These are phyloP conservation scores for Monochamus saltuarius DNA, from an alignment of 1,140 invertebrate species.

Conservation along the genomic window DNA sequence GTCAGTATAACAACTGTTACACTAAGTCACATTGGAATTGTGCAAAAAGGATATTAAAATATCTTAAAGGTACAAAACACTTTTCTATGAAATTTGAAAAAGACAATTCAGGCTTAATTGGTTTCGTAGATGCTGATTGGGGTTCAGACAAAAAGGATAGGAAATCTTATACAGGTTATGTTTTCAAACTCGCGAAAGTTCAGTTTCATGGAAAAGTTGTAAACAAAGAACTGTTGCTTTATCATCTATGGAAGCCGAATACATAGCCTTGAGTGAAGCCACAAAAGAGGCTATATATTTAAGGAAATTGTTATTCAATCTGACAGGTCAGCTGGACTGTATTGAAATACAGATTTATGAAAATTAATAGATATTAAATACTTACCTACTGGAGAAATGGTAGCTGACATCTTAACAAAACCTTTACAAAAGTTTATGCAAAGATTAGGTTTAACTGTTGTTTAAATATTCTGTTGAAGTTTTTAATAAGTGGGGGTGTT, in stretches of 20 bases:
- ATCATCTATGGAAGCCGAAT: constrained; percentile 51
- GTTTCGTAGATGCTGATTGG: constrained; percentile 50
- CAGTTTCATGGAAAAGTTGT: constrained; percentile 43
- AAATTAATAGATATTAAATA: constrained; percentile 1
- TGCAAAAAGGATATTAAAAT: constrained; percentile 53
- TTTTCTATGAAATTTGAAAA: constrained; percentile 9
- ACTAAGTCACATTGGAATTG: constrained; percentile 49
- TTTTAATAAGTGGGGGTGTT: too few relatives aligned
- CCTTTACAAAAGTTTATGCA: too few relatives aligned
- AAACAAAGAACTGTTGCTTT: constrained; percentile 50
- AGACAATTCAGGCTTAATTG: constrained; percentile 30
- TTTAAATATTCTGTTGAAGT: too few relatives aligned
- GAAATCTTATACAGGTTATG: constrained; percentile 48
- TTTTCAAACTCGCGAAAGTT: constrained; percentile 37
- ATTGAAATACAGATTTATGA: constrained; percentile 27
- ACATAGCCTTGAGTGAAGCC: too few relatives aligned
- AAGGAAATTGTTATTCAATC: constrained; percentile 24
- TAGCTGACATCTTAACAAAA: constrained; percentile 37
- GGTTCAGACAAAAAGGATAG: constrained; percentile 30
- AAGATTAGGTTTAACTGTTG: too few relatives aligned
- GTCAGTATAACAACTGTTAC: constrained; percentile 43
- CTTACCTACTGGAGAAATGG: constrained; percentile 24
- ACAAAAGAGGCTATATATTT: constrained; percentile 41
- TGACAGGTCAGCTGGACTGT: constrained; percentile 35
- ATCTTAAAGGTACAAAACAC: constrained; percentile 48